Evolutionary conservation across 2,797 vertebrate species (phyloP), one percentile per base, ranked within the genome.

Genomic region (Fratercula arctica): DNA sequence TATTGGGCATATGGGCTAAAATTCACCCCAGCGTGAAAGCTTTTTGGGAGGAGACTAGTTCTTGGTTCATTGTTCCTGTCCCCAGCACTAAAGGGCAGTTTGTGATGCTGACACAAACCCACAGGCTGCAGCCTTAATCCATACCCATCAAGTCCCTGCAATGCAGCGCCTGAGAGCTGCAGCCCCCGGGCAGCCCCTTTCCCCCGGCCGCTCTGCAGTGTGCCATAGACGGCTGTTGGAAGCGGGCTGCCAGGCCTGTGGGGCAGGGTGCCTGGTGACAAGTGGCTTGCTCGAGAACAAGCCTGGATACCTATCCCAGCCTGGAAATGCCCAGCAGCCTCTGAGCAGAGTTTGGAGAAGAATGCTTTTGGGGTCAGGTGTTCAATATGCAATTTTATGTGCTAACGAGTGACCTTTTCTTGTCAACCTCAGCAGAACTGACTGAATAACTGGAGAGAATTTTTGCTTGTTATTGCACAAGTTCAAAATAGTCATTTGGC

Each of bases 301-400:
- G 23, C 26, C 35, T 6, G 33, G 31, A 5, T 54, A 39, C 33
- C 1, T 2, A 6, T 9, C 25, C 46, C 28, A 17, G 72, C 54
- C 19, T 31, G 53, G 66, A 59, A 68, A 10, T 6, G 17, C 17
- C 25, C 25, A 6, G 67, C n/a, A 57, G 66, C 54, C 21, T 28
- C 48, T 1, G 28, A 31, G 50, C 0, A 33, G 84, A 35, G 39
- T 9, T 54, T 53, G 54, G 53, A 51, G 79, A 26, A 28, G 56
- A 25, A 11, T 3, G 4, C 23, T 2, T 2, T 4, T 28, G 3
- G 31, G 60, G 35, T 9, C 28, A 10, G 76, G 28, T 28, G 60
- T 28, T 33, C 6, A 9, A 2, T 1, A 7, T 1, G 10, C 41
- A 3, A 2, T 26, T 69, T 48, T 13, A 7, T 26, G 33, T 39